Conservation (phyloP, 2,888 invertebrate species). For the Amphipyra tragopoginis region DNA sequence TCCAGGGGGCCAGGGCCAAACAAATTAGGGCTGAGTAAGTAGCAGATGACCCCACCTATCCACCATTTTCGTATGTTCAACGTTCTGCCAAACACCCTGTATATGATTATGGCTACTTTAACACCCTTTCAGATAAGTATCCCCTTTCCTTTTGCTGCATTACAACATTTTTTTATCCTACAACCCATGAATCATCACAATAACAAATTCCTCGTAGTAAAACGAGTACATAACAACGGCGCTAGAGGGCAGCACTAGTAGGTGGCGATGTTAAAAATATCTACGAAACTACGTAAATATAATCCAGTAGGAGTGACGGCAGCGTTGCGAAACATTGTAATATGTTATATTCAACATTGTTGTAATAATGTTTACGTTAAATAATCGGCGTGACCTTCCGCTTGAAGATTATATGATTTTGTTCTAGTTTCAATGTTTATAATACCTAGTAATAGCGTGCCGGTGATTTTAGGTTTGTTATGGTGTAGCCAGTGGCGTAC, state of each 20-base stretch:
- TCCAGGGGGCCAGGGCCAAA: too few species aligned
- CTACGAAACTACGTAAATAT: constrained; percentile 30
- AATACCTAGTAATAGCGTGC: too few species aligned
- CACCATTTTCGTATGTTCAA: too few species aligned
- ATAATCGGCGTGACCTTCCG: constrained; percentile 6
- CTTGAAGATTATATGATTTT: neutral
- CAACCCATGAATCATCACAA: constrained; percentile 16
- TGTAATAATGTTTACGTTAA: constrained; percentile 9
- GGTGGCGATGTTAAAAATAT: constrained; percentile 35
- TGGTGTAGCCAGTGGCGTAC: too few species aligned
- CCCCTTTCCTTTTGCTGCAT: too few species aligned
- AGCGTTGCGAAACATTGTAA: constrained; percentile 31
- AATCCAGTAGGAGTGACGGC: constrained; percentile 4
- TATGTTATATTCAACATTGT: constrained; percentile 14
- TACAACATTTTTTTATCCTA: neutral
- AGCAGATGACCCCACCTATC: too few species aligned
- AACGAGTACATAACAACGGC: constrained; percentile 12
- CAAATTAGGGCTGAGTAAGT: too few species aligned
- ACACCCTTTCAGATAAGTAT: too few species aligned
- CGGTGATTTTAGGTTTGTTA: too few species aligned
- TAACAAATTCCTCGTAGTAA: constrained; percentile 19
- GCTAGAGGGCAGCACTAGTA: constrained; percentile 40
- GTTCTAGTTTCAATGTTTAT: too few species aligned
- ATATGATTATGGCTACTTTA: too few species aligned
- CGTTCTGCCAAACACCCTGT: too few species aligned